A percentile compares a stretch with the other conserved stretches of the same genome.
Conservation (phyloP, 2,888 invertebrate genomes). For the Megamerina dolium region DNA sequence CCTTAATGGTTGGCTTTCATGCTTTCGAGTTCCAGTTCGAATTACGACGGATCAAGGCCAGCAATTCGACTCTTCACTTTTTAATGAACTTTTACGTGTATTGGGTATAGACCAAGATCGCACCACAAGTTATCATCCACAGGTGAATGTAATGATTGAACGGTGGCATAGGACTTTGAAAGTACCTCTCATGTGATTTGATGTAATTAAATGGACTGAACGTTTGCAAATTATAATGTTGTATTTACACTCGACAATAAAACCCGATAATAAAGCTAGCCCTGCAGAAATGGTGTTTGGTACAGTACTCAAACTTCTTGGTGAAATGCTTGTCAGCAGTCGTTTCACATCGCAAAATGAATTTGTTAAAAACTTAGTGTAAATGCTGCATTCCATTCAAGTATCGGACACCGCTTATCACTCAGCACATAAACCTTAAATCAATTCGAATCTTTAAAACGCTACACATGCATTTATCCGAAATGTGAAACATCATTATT, state of each 20-base stretch:
- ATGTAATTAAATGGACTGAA: neutral
- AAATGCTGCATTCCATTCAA: no score
- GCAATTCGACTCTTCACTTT: slow-evolving; percentile 37
- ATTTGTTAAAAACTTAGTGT: no score
- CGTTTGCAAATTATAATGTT: slow-evolving; percentile 3
- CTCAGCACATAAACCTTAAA: no score
- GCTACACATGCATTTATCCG: no score
- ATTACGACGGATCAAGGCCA: slow-evolving; percentile 42
- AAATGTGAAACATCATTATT: no score
- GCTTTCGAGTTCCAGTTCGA: slow-evolving; percentile 42
- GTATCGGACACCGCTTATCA: no score
- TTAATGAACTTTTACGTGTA: slow-evolving; percentile 25
- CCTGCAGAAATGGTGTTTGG: slow-evolving; percentile 5
- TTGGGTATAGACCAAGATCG: slow-evolving; percentile 26
- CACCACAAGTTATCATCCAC: slow-evolving; percentile 34
- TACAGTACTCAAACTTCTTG: slow-evolving; percentile 4
- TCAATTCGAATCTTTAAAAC: no score
- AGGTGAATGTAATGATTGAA: slow-evolving; percentile 45
- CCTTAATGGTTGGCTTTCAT: slow-evolving; percentile 39
- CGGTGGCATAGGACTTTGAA: slow-evolving; percentile 44
- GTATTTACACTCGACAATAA: slow-evolving; percentile 4
- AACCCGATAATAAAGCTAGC: slow-evolving; percentile 3
- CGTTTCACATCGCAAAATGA: no score
- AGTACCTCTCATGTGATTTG: slow-evolving; percentile 7
- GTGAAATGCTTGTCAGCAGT: no score